Percentiles rank a stretch among this genome's conserved stretches.
Evolutionary conservation across 2,797 vertebrate species (phyloP).

Genomic region (Gymnocypris eckloni): DNA sequence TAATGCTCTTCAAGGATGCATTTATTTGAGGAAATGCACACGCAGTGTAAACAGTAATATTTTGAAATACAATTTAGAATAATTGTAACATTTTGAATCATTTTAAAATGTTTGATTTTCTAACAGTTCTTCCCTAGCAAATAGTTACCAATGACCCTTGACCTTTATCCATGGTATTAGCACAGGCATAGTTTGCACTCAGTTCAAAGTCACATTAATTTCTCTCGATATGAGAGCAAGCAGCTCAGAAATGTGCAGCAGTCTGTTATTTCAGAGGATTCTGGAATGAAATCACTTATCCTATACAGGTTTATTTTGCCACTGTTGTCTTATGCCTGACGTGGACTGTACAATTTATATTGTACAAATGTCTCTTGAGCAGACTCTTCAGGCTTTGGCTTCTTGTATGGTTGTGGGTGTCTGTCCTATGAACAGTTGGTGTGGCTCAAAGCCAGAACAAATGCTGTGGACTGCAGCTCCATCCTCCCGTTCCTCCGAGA

Average conservation of each 20-base stretch:
- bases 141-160: neutral
- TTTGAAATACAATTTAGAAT: neutral
- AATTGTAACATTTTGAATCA: no score
- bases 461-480: slow-evolving; percentile 40
- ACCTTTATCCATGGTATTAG: neutral
- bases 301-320: slow-evolving; percentile 8
- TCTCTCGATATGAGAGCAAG: neutral
- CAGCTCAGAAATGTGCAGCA: neutral
- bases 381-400: slow-evolving; percentile 52
- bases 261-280: slow-evolving; percentile 20
- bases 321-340: slow-evolving; percentile 45
- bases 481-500: slow-evolving; percentile 39
- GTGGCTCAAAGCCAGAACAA: slow-evolving; percentile 57
- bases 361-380: slow-evolving; percentile 36
- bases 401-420: slow-evolving; percentile 53
- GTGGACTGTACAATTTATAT: neutral
- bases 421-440: slow-evolving; percentile 57
- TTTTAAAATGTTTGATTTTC: no score
- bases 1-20: no score
- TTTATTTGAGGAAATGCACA: neutral
- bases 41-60: neutral
- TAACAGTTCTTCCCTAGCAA: neutral
- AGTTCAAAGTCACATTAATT: slow-evolving; percentile 33
- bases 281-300: neutral
- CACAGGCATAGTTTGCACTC: neutral